phyloP scores from a whole-genome alignment of 2,888 invertebrate species.

The Ceriagrion tenellum region DNA sequence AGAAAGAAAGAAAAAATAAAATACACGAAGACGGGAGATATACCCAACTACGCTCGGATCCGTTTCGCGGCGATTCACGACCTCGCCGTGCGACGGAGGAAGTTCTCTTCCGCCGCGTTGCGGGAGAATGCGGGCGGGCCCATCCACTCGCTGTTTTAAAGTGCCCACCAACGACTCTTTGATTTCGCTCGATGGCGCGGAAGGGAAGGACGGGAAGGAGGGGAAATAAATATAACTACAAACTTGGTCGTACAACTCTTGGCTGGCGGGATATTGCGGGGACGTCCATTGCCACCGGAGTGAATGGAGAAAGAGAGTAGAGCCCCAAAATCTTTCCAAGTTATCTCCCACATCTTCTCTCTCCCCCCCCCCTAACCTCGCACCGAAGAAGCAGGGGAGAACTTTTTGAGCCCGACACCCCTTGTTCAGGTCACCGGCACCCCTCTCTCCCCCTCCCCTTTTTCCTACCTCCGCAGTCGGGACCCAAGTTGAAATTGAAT shows the following conservation, averaged over 20 bases:
- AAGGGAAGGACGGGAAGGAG: neutral
- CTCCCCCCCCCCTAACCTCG: too few species aligned
- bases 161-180: slow-evolving; percentile 15
- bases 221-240: neutral
- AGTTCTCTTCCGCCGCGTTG: neutral
- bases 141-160: neutral
- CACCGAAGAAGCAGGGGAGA: neutral
- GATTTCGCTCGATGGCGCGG: slow-evolving; percentile 22
- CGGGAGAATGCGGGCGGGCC: neutral
- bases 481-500: slow-evolving; percentile 22
- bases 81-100: neutral
- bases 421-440: neutral
- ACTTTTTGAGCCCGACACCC: neutral
- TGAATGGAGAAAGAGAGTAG: neutral
- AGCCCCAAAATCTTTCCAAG: neutral
- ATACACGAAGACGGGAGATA: neutral
- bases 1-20: too few species aligned
- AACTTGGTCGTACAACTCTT: neutral
- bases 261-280: neutral
- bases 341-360: neutral
- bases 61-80: slow-evolving; percentile 9
- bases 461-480: neutral
- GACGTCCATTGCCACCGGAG: neutral
- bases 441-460: neutral
- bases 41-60: neutral